Base-by-base conservation (phyloP, 1,140 invertebrate species). In the Diachasma alloeum region DNA sequence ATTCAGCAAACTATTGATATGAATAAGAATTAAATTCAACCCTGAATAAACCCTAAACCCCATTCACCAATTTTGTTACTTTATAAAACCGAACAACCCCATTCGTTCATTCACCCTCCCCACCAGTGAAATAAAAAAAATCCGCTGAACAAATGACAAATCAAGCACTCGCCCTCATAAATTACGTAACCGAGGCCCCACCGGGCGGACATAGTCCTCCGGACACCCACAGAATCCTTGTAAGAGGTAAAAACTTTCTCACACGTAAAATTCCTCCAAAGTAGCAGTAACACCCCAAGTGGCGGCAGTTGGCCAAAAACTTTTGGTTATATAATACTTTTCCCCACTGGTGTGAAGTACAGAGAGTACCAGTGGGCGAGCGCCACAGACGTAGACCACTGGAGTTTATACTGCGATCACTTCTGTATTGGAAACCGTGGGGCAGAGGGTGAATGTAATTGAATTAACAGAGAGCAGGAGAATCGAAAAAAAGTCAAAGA, bases 141-240 rank as follows among this genome's bases (percentile, higher is more conserved):
- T 37, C 48, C 76, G 59, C 70, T 22, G 74, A 79, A 66, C 74
- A 79, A 77, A 79, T 75, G 36, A 69, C 68, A 53, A 53, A 77
- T 79, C 53, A 44, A 59, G 67, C 69, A 42, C 53, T 39, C 59
- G 26, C 37, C 44, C 15, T 75, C 72, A 76, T 79, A 79, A 79
- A 79, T 79, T 79, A 79, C 75, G 75, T 72, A 75, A 75, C 76
- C 72, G 72, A 31, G 63, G 74, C 69, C 68, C 77, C 66, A 44
- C 24, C 17, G 19, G 24, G n/a, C 66, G 66, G 39, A 22, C 44
- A 46, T 5, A 70, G n/a, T 48, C 74, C 67, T 59, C 48, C 31
- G 67, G 59, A 72, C 4, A 75, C 37, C 70, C 73, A 67, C 19
- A 68, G 42, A 70, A 42, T 74, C 46, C 44, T 42, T 53, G 19